Base-by-base conservation (phyloP, 2,113 vertebrate species). In the Rattus norvegicus region DNA sequence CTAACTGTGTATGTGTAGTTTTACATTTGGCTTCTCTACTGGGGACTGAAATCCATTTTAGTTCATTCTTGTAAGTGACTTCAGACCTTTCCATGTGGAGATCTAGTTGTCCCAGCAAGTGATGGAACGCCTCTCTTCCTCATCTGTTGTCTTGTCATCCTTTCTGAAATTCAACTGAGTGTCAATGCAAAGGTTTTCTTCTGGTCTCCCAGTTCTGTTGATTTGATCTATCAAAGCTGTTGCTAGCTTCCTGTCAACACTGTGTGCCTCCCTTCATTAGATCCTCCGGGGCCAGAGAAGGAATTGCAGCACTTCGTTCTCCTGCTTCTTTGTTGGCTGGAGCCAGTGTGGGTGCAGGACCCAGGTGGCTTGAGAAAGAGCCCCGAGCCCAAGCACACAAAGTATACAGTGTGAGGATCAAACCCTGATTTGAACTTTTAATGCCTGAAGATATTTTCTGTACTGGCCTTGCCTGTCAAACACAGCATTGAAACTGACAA, bases 1-100 rank as follows among this genome's bases (percentile, higher is more conserved):
- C 76, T 87, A 92, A 56, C 10, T 83, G 92, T 90, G 77, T 47
- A 56, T 95, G 84, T 93, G n/a, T 24, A 90, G 61, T 94, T 96
- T 79, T 81, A 26, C 6, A n/a, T n/a, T 93, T 84, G 24, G 26
- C 28, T 36, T 88, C 94, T 70, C 80, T 6, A 90, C 49, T 89
- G 80, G 70, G 47, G 7, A 59, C 73, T 93, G 63, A 12, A 8
- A n/a, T 76, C 17, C 6, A 59, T 90, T 97, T 90, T 43, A 92
- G 63, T 88, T 80, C 69, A 90, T 83, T 70, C 91, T 92, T 95
- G 17, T 75, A 59, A 30, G 88, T 56, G 11, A 19, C 16, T 83
- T 87, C 47, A 39, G 89, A 75, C n/a, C 30, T 90, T 81, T 39
- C 54, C 8, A 54, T 79, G 69, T 52, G 14, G 5, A 14, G 76